Conservation (phyloP, 2,888 invertebrate species). For the Athalia cordata region DNA sequence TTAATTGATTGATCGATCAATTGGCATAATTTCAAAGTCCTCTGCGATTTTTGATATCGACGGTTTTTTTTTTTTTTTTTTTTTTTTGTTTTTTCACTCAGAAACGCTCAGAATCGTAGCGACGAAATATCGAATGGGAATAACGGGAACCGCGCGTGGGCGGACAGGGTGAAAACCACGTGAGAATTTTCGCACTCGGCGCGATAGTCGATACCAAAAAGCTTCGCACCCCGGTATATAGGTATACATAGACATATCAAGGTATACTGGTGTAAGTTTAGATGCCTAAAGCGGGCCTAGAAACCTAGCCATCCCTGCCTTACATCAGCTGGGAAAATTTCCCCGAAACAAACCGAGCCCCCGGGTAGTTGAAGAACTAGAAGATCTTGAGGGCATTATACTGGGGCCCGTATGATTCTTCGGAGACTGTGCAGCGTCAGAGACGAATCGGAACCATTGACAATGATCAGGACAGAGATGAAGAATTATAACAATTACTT, state of each 20-base stretch:
- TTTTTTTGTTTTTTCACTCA: not conserved
- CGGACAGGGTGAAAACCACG: slow-evolving; percentile 39
- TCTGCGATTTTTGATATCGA: not conserved
- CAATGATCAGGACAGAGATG: too few species aligned
- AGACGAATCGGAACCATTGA: not conserved
- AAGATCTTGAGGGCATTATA: slow-evolving; percentile 5
- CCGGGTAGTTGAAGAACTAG: slow-evolving; percentile 18
- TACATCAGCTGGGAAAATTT: not conserved
- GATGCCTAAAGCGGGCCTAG: slow-evolving; percentile 7
- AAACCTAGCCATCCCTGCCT: slow-evolving; percentile 3
- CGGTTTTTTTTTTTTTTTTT: too few species aligned
- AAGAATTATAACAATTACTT: too few species aligned
- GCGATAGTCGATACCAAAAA: slow-evolving; percentile 42
- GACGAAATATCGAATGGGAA: slow-evolving; percentile 33
- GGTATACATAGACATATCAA: not conserved
- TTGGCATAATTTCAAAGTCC: not conserved
- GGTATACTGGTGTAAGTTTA: not conserved
- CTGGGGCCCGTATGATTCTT: slow-evolving; percentile 5
- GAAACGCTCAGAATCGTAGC: not conserved
- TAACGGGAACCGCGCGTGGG: not conserved
- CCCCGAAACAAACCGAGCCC: not conserved
- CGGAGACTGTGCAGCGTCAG: not conserved
- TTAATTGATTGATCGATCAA: not conserved
- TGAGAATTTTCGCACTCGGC: slow-evolving; percentile 43
- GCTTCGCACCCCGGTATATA: slow-evolving; percentile 29